Base-by-base conservation (phyloP, 2,888 invertebrate genomes). In the Pediacus dermestoides region DNA sequence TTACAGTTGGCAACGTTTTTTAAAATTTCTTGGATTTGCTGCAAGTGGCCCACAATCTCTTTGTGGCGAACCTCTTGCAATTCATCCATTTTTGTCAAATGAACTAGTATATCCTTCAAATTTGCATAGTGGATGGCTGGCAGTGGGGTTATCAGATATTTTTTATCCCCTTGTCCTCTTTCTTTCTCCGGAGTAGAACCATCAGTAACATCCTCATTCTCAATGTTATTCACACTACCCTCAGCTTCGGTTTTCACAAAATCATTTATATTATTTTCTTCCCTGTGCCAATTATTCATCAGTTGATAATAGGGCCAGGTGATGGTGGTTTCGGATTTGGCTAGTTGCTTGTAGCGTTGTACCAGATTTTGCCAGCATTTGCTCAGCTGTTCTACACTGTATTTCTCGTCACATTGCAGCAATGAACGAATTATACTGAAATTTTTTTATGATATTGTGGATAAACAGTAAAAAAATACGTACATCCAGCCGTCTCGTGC, bases 321-420 rank as follows among this genome's bases (percentile, higher is more conserved):
- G 16, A 58, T 53, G 2, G 39, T 45, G 21, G 37, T 30, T 26
- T 52, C 54, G n/a, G 33, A 47, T 36, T 55, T 54, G 4, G 46
- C 28, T 13, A 57, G 21, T 27, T 41, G 49, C 15, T 52, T 53
- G 35, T 55, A 58, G 11, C 55, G 43, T 33, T 58, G 58, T 0
- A 55, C 48, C 10, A 58, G 45, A 40, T 58, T 58, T 46, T 57
- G 55, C 58, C 58, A 58, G 16, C 55, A 50, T 42, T 58, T 58
- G 30, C 55, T 55, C 9, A 58, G 44, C 32, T 57, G 58, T 10
- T 52, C 53, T 15, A 55, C 48, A 4, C 51, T 50, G 37, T 57
- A 58, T 33, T 48, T 51, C 7, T 54, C 47, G 15, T 57, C 55
- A 33, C 50, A 51, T 34, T 57, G 54, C 15, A 57, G 37, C 31